Evolutionary conservation across 2,797 vertebrate species (phyloP).

Genomic region (Linurgus olivaceus): DNA sequence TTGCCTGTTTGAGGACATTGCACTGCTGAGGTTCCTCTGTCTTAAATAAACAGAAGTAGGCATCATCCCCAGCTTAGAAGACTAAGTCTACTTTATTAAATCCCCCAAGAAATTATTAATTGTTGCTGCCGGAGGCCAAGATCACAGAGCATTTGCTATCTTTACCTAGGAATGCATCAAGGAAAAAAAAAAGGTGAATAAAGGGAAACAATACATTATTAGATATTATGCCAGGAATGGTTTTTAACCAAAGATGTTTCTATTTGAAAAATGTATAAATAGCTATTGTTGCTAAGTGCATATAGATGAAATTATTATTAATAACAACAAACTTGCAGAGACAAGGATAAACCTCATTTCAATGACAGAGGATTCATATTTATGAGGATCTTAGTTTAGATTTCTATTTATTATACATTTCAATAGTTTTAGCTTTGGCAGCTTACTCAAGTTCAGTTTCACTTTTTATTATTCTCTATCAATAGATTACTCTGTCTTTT

Average conservation of each 20-base stretch:
- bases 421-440: neutral
- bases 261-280: neutral
- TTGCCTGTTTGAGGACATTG: neutral
- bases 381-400: slow-evolving; percentile 12
- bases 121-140: neutral
- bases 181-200: neutral
- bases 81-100: neutral
- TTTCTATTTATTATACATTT: neutral
- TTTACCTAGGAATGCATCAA: neutral
- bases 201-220: neutral
- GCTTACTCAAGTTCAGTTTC: neutral
- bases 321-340: neutral
- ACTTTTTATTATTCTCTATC: slow-evolving; percentile 26
- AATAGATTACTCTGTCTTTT: neutral
- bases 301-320: neutral
- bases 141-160: neutral
- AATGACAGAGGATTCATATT: neutral
- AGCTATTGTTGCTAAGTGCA: neutral
- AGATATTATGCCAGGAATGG: neutral
- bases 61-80: neutral
- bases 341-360: neutral
- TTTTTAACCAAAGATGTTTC: neutral
- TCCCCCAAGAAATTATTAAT: neutral
- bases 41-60: neutral
- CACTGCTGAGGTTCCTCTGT: neutral